Percentiles rank a stretch among this genome's conserved stretches.
Conservation (phyloP, 2,797 vertebrate genomes). For the Acanthurus tractus region DNA sequence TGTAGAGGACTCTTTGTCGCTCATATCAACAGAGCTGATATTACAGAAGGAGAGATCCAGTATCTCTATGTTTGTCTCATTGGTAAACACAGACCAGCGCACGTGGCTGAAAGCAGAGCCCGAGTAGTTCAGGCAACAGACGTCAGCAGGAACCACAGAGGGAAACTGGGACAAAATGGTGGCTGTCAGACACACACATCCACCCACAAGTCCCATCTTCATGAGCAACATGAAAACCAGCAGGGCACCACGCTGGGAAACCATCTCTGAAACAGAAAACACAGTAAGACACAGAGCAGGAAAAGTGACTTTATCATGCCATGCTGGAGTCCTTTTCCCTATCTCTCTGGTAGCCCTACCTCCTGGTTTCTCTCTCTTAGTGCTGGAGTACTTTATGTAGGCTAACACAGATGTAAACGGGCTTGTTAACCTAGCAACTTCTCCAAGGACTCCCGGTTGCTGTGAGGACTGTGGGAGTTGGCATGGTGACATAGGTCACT, state of each 20-base stretch:
- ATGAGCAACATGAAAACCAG: conserved; percentile 65
- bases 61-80: conserved; percentile 73
- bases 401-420: conserved; percentile 53
- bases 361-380: conserved; percentile 8
- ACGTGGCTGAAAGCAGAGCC: conserved; percentile 84
- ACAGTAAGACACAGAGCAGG: conserved; percentile 23
- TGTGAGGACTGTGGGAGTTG: conserved; percentile 69
- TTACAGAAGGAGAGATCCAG: conserved; percentile 89
- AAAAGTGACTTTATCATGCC: not conserved
- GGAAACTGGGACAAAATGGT: conserved; percentile 79
- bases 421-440: conserved; percentile 61
- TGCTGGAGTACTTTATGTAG: conserved; percentile 33
- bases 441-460: conserved; percentile 76
- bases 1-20: conserved; percentile 3
- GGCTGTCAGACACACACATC: conserved; percentile 85
- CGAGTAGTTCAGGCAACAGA: conserved; percentile 91
- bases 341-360: conserved; percentile 14
- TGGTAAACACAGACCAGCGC: conserved; percentile 83
- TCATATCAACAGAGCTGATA: conserved; percentile 76
- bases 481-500: conserved; percentile 74
- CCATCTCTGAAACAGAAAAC: conserved; percentile 74
- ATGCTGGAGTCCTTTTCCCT: not conserved
- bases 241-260: conserved; percentile 53
- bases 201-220: conserved; percentile 36
- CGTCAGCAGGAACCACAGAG: conserved; percentile 59